Percentiles rank a stretch among this genome's conserved stretches.
Evolutionary conservation across 2,113 vertebrate genomes (phyloP).

Genomic region (Pao palembangensis): DNA sequence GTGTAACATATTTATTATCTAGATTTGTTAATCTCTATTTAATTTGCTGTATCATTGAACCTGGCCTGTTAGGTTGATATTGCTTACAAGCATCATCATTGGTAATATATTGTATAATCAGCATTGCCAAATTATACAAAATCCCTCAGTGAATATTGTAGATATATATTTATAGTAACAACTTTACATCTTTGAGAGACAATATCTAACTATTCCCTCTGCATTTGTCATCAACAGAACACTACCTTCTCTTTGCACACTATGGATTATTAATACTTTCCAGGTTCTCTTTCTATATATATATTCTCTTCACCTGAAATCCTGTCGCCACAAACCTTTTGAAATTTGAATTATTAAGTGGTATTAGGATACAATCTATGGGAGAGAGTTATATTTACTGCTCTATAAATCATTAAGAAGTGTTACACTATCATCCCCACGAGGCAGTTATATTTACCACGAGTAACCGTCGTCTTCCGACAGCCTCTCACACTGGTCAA

Average conservation of each 20-base stretch:
- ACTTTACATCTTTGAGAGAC: constrained; percentile 2
- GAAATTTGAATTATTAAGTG: constrained; percentile 72
- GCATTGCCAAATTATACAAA: background rate
- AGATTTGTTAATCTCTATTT: background rate
- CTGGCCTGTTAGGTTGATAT: background rate
- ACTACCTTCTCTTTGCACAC: background rate
- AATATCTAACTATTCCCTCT: background rate
- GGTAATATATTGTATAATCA: constrained; percentile 5
- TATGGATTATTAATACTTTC: constrained; percentile 5
- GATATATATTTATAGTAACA: background rate
- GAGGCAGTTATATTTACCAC: constrained; percentile 77
- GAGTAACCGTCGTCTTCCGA: constrained; percentile 64
- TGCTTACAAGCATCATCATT: too few species aligned
- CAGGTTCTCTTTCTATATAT: background rate
- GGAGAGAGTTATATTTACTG: constrained; percentile 73
- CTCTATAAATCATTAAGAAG: constrained; percentile 73
- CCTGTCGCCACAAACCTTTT: constrained; percentile 40
- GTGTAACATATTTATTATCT: constrained; percentile 10
- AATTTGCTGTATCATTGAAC: background rate
- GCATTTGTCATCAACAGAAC: constrained; percentile 4
- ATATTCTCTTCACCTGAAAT: constrained; percentile 17
- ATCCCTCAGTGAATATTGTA: background rate
- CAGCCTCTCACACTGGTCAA: constrained; percentile 64
- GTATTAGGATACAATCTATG: constrained; percentile 64
- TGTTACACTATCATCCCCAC: constrained; percentile 71